phyloP scores from a whole-genome alignment of 2,113 vertebrate species.

The Symphodus melops region DNA sequence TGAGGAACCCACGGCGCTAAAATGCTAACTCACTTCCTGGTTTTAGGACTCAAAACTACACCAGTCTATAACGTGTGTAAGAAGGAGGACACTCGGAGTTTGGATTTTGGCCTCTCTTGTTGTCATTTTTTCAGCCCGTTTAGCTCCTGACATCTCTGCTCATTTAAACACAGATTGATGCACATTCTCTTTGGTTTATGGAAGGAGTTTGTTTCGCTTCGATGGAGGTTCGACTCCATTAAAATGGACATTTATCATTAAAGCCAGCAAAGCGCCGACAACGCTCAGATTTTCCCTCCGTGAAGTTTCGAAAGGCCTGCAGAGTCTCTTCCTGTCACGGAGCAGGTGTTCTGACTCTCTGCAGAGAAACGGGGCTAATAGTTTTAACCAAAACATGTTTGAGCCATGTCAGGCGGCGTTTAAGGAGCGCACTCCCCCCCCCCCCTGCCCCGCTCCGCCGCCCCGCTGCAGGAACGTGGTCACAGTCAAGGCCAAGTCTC shows the following conservation, averaged over 20 bases:
- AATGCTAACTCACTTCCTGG: no score
- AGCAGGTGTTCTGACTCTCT: constrained; percentile 31
- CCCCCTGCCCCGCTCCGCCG: constrained; percentile 23
- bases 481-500: constrained; percentile 54
- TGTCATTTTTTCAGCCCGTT: constrained; percentile 3
- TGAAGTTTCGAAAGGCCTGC: not conserved
- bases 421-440: constrained; percentile 28
- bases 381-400: constrained; percentile 27
- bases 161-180: constrained; percentile 35
- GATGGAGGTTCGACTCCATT: constrained; percentile 47
- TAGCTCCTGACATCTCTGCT: constrained; percentile 23
- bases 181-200: constrained; percentile 19
- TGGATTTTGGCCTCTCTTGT: no score
- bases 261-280: constrained; percentile 43
- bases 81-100: no score
- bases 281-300: constrained; percentile 8
- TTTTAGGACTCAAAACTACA: no score
- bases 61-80: no score
- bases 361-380: not conserved
- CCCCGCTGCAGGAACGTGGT: constrained; percentile 31
- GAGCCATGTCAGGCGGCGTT: constrained; percentile 20
- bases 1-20: no score
- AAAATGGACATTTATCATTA: constrained; percentile 45
- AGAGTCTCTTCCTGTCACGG: not conserved
- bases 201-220: constrained; percentile 35